A percentile compares a stretch with the other conserved stretches of the same genome.
Evolutionary conservation across 2,888 invertebrate species (phyloP).

Genomic region (Bellardia pandia): DNA sequence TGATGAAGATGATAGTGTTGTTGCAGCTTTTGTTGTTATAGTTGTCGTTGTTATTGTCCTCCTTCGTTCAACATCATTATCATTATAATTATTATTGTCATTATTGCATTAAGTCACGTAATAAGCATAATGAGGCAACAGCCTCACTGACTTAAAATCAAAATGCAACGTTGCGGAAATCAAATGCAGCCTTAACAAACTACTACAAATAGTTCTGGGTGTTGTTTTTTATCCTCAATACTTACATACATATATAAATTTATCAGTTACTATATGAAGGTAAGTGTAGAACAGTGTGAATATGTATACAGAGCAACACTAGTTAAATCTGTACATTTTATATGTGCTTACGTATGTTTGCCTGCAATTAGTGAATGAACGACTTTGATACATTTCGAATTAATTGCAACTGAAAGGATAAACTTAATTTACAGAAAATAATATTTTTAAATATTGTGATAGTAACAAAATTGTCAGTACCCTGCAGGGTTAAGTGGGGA

Average conservation of each 20-base stretch:
- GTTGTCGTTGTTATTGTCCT: conserved; percentile 56
- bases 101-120: conserved; percentile 72
- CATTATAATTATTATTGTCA: conserved; percentile 67
- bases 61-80: conserved; percentile 63
- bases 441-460: neutral
- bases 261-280: neutral
- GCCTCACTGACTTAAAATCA: conserved; percentile 62
- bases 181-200: conserved; percentile 64
- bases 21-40: conserved; percentile 15
- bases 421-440: conserved; percentile 1
- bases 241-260: neutral
- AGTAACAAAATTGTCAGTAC: neutral
- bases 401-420: conserved; percentile 41
- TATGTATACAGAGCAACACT: neutral
- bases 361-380: conserved; percentile 50
- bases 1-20: conserved; percentile 32
- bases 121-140: conserved; percentile 67
- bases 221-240: neutral
- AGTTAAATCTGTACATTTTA: conserved; percentile 11
- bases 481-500: too few species aligned
- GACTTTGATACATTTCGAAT: conserved; percentile 48
- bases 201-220: conserved; percentile 28
- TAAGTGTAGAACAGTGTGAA: neutral
- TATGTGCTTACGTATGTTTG: conserved; percentile 36
- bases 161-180: conserved; percentile 72